Evolutionary conservation across 2,888 invertebrate genomes (phyloP).

Genomic region (Drosophila yooni): DNA sequence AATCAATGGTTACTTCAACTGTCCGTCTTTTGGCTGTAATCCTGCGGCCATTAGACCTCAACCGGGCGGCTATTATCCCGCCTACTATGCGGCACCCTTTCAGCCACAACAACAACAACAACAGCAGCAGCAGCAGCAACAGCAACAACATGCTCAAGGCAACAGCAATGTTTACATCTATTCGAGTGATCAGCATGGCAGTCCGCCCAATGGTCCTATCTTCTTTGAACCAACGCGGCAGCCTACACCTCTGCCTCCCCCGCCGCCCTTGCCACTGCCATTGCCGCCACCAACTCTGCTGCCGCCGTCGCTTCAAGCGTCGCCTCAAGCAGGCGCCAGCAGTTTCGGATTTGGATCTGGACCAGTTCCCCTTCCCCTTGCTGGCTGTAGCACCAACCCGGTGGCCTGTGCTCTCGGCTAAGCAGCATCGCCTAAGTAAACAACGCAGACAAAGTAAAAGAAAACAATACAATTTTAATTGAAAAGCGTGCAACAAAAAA

Average conservation of each 20-base stretch:
- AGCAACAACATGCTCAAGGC: conserved; percentile 67
- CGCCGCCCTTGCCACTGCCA: conserved; percentile 5
- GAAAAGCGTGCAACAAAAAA: conserved; percentile 76
- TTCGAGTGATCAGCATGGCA: conserved; percentile 66
- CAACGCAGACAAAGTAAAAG: conserved; percentile 83
- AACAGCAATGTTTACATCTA: conserved; percentile 74
- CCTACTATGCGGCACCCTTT: conserved; percentile 44
- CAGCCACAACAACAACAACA: conserved; percentile 49
- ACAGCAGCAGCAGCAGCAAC: conserved; percentile 54
- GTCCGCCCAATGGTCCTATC: conserved; percentile 47
- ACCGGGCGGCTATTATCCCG: conserved; percentile 54
- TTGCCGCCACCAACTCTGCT: conserved; percentile 18
- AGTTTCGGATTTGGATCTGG: conserved; percentile 50
- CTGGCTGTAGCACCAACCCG: conserved; percentile 35
- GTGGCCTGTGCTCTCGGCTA: conserved; percentile 52
- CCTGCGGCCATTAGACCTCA: conserved; percentile 53
- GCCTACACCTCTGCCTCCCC: conserved; percentile 28
- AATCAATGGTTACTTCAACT: conserved; percentile 58
- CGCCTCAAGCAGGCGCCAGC: conserved; percentile 46
- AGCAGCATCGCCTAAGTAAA: conserved; percentile 82
- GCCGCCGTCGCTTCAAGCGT: conserved; percentile 12
- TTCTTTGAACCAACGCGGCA: conserved; percentile 37
- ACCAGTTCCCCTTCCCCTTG: conserved; percentile 10
- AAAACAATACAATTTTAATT: conserved; percentile 86
- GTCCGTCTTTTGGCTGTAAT: conserved; percentile 71